Percentiles rank a stretch among this genome's conserved stretches.
Conservation (phyloP, 1,140 invertebrate genomes). For the Drosophila nikananu region DNA sequence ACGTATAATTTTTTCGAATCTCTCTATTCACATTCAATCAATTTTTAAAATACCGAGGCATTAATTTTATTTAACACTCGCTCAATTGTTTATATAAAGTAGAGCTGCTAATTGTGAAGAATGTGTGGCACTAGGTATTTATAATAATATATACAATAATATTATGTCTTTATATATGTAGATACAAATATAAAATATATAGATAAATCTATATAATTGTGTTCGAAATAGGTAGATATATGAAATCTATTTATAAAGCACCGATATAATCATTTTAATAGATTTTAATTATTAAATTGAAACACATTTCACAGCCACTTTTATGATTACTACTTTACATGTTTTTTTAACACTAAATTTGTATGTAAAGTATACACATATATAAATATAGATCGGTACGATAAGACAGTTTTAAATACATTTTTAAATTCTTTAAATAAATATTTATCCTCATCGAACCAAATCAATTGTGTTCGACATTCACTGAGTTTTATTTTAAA, state of each 20-base stretch:
- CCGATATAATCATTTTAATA: background rate
- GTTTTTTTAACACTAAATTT: background rate
- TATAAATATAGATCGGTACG: background rate
- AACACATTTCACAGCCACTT: background rate
- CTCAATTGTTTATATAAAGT: background rate
- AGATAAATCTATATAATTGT: background rate
- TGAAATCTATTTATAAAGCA: conserved; percentile 10
- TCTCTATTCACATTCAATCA: background rate
- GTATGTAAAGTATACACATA: background rate
- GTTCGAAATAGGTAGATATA: background rate
- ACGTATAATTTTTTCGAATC: too few species aligned
- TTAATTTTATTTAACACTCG: background rate
- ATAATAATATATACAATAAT: background rate
- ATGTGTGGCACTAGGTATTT: background rate
- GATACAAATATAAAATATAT: background rate
- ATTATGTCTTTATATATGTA: background rate
- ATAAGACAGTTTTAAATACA: background rate
- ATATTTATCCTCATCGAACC: background rate
- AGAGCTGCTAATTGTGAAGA: background rate
- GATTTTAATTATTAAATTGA: background rate
- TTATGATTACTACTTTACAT: background rate
- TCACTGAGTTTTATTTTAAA: background rate
- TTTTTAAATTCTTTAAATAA: background rate
- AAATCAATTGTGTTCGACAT: background rate
- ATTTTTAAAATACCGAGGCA: background rate